Percentiles rank a stretch among this genome's conserved stretches.
Evolutionary conservation across 2,888 invertebrate species (phyloP).

Genomic region (Ferrisia virgata): DNA sequence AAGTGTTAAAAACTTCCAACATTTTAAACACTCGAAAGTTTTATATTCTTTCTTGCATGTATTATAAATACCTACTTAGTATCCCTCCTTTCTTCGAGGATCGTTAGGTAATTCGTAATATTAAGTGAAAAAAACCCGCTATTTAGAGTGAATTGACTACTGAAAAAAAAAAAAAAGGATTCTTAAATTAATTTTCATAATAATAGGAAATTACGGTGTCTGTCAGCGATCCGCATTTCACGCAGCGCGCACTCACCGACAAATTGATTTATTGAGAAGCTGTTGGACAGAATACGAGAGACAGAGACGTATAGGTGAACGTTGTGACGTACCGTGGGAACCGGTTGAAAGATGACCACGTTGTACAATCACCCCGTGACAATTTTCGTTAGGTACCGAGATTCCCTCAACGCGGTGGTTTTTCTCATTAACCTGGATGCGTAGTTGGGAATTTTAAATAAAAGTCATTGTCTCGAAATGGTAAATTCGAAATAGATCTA

Average conservation of each 20-base stretch:
- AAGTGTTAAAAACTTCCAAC: background rate
- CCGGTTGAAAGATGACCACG: conserved; percentile 31
- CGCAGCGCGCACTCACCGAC: conserved; percentile 32
- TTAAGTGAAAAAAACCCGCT: background rate
- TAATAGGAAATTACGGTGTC: conserved; percentile 35
- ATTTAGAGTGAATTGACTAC: background rate
- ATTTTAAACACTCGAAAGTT: background rate
- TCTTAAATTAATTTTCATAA: conserved; percentile 36
- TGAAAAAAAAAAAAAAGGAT: background rate
- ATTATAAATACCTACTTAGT: background rate
- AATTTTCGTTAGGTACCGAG: conserved; percentile 1
- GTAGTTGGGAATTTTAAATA: background rate
- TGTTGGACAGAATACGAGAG: background rate
- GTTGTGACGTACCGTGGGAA: conserved; percentile 33
- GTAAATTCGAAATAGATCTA: background rate
- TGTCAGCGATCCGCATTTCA: conserved; percentile 31
- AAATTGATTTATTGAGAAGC: conserved; percentile 38
- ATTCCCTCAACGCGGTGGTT: background rate
- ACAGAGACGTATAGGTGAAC: conserved; percentile 24
- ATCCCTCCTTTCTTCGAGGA: too few species aligned
- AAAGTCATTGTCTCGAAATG: background rate
- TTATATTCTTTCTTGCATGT: background rate
- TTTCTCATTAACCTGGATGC: background rate
- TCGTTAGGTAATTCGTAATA: background rate
- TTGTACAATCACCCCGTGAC: conserved; percentile 38